These are phyloP conservation scores for Pseudocheirus occidentalis DNA, from an alignment of 2,797 vertebrate genomes.

Conservation along the genomic window DNA sequence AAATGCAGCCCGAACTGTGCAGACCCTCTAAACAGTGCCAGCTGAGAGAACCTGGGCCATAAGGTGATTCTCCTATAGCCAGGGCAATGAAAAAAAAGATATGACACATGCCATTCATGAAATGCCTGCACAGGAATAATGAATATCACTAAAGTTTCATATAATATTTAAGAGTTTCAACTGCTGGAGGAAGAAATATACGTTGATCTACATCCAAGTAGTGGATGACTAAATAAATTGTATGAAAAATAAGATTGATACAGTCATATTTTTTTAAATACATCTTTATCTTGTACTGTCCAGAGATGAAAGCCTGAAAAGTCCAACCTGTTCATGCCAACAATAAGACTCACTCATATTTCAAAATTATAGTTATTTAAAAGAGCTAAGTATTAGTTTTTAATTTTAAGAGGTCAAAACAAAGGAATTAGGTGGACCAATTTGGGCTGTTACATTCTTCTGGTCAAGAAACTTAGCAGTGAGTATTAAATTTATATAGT, in stretches of 20 bases:
- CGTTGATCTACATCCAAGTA: not conserved
- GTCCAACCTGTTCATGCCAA: not conserved
- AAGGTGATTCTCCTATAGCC: not conserved
- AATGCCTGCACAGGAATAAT: not conserved
- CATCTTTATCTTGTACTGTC: not conserved
- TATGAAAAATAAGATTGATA: not conserved
- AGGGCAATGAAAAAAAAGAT: not conserved
- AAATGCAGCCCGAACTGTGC: not conserved
- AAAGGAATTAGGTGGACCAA: not conserved
- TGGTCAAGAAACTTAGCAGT: not conserved
- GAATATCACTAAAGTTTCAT: not conserved
- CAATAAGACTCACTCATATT: not conserved
- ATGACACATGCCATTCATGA: not conserved
- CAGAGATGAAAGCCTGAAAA: not conserved
- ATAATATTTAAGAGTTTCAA: not conserved
- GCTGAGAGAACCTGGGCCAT: not conserved
- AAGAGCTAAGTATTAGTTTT: constrained; percentile 35
- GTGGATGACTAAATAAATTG: not conserved
- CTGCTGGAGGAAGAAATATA: not conserved
- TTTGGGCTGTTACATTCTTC: not conserved
- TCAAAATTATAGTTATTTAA: constrained; percentile 50
- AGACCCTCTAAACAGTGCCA: not conserved
- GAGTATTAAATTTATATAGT: not conserved
- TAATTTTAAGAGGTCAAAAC: constrained; percentile 30
- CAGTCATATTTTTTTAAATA: not conserved